These are phyloP conservation scores for Enteromius viviparus DNA, from an alignment of 2,797 vertebrate genomes.

Conservation along the genomic window DNA sequence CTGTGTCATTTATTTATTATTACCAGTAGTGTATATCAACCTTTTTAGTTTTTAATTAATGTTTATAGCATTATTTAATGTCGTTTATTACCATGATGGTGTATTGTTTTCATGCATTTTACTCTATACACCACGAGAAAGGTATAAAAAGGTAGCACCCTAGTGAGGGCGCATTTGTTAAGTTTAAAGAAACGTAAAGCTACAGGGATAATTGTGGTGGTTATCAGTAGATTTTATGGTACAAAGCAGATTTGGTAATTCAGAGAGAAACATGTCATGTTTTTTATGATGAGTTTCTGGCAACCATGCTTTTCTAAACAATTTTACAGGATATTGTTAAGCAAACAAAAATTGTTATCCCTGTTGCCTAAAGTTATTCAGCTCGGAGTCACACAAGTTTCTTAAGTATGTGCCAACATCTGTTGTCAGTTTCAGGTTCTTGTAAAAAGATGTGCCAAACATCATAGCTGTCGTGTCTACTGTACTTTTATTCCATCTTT, in stretches of 20 bases:
- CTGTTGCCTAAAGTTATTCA: constrained; percentile 38
- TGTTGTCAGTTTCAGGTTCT: constrained; percentile 68
- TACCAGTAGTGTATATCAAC: not conserved
- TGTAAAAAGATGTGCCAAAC: constrained; percentile 65
- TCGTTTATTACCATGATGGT: no score
- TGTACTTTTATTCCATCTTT: not conserved
- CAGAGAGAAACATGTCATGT: not conserved
- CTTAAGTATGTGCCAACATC: constrained; percentile 68
- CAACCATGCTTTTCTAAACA: not conserved
- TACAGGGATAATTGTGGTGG: not conserved
- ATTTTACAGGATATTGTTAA: not conserved
- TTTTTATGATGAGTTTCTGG: not conserved
- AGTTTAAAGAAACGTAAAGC: no score
- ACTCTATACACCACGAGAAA: no score
- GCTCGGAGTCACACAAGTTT: constrained; percentile 57
- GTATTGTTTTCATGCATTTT: no score
- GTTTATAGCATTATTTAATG: no score
- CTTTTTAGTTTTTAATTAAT: no score
- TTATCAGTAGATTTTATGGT: not conserved
- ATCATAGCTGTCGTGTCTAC: constrained; percentile 49
- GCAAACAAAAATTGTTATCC: not conserved
- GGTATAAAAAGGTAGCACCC: no score
- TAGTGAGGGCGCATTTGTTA: not conserved
- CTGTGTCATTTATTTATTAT: not conserved
- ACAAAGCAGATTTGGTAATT: not conserved